Evolutionary conservation across 2,113 vertebrate species (phyloP), one percentile per base, ranked within the genome.

Genomic region (Eptatretus burgeri): DNA sequence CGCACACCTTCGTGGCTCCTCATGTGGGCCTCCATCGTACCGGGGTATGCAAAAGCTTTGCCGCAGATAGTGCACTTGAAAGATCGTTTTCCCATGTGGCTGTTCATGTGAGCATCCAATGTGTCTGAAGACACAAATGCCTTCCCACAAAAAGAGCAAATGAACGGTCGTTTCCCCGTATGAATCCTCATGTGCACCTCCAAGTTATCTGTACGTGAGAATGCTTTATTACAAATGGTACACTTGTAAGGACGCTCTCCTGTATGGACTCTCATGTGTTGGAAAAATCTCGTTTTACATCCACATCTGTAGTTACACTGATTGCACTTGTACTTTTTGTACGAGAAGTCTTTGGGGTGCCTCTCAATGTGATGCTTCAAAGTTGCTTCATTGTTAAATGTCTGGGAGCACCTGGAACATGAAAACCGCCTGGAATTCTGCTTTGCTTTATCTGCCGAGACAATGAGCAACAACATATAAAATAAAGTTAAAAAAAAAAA

Each of bases 101-200:
- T 60, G 16, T 18, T 60, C 53, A 16, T 60, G 53, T 60, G 53
- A 16, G 18, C 53, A 18, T 18, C 18, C 53, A 60, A 18, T 16
- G 53, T 18, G 5, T 18, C 16, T 18, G 53, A 60, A 18, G 16
- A 16, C 16, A 18, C 56, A 20, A 60, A 60, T 60, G 53, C 53
- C 53, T 60, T 60, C 18, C 53, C 53, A 18, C 53, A 60, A 16
- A 18, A 16, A 18, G 16, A 16, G 53, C 53, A 60, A 16, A 60
- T 18, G 53, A n/a, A 60, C 16, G 53, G 53, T 18, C 18, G 16
- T 18, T 60, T 18, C 9, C 53, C 53, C 53, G 53, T 60, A 18
- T 60, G 53, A 18, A 60, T 60, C 53, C 53, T 60, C 16, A n/a
- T 60, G 53, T 60, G 53, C 16, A 60, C 18, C 16, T n/a, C 53